Conservation (phyloP, 2,113 vertebrate genomes). For the Campylomormyrus tamandua region DNA sequence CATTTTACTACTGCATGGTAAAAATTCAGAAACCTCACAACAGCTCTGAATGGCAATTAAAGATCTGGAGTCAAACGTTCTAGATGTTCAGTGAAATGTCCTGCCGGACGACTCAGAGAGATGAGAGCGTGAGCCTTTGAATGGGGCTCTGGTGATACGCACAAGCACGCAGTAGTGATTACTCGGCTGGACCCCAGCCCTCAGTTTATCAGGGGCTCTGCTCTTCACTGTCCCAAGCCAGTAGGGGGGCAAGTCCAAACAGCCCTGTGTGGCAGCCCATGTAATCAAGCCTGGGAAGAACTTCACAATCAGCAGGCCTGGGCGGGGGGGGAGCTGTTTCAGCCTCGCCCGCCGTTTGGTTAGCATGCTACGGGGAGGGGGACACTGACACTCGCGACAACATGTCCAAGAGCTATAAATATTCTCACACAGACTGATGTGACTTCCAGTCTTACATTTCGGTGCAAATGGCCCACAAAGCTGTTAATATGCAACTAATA, state of each 20-base stretch:
- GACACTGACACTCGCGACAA: background rate
- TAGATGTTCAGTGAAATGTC: background rate
- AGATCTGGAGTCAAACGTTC: background rate
- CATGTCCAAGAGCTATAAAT: background rate
- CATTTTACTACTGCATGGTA: background rate
- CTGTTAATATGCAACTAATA: background rate
- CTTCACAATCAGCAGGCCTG: background rate
- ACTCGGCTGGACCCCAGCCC: background rate
- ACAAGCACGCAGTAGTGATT: background rate
- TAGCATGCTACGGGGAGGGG: background rate
- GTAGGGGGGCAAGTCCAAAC: constrained; percentile 16
- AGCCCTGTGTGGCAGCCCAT: background rate
- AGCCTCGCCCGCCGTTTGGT: background rate
- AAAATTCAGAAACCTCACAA: background rate
- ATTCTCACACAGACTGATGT: background rate
- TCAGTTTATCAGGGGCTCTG: background rate
- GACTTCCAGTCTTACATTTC: background rate
- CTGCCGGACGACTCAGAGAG: background rate
- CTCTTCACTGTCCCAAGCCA: constrained; percentile 12
- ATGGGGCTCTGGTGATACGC: background rate
- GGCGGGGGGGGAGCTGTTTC: background rate
- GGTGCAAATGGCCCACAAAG: background rate
- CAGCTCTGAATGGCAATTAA: background rate
- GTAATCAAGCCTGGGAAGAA: constrained; percentile 8
- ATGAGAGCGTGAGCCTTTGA: background rate